Conservation (phyloP, 2,113 vertebrate species). For the Clarias gariepinus region DNA sequence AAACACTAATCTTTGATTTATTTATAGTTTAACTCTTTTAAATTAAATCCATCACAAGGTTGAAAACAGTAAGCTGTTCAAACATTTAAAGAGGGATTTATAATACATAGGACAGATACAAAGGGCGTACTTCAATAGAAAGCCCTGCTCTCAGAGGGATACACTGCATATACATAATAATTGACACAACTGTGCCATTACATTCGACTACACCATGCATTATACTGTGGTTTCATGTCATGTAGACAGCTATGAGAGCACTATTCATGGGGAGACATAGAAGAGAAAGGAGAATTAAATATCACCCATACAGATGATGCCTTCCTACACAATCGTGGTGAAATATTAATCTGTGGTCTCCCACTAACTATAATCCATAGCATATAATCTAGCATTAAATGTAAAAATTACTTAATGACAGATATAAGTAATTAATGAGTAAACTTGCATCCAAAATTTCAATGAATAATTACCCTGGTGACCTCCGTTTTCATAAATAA, state of each 20-base stretch:
- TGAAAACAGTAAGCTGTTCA: conserved; percentile 33
- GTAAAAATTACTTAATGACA: conserved; percentile 65
- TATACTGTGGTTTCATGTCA: conserved; percentile 65
- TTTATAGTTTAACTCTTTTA: conserved; percentile 51
- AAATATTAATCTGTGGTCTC: conserved; percentile 72
- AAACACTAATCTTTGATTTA: conserved; percentile 61
- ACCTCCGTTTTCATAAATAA: conserved; percentile 54
- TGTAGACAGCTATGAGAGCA: conserved; percentile 51
- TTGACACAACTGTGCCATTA: conserved; percentile 48
- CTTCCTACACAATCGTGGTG: conserved; percentile 63
- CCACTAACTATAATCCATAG: conserved; percentile 71
- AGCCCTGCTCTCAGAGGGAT: conserved; percentile 22
- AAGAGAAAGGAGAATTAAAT: conserved; percentile 58
- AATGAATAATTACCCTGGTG: conserved; percentile 59
- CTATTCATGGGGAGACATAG: conserved; percentile 51
- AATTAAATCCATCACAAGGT: conserved; percentile 51
- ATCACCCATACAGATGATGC: conserved; percentile 61
- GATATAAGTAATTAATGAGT: conserved; percentile 61
- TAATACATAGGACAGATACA: conserved; percentile 25
- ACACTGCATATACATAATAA: conserved; percentile 43
- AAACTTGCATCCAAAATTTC: conserved; percentile 63
- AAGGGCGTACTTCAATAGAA: conserved; percentile 15
- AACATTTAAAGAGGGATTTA: conserved; percentile 31
- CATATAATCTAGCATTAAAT: conserved; percentile 70
- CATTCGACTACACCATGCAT: conserved; percentile 65